These are phyloP conservation scores for Oxyruncus cristatus DNA, from an alignment of 2,113 vertebrate genomes.

Conservation along the genomic window DNA sequence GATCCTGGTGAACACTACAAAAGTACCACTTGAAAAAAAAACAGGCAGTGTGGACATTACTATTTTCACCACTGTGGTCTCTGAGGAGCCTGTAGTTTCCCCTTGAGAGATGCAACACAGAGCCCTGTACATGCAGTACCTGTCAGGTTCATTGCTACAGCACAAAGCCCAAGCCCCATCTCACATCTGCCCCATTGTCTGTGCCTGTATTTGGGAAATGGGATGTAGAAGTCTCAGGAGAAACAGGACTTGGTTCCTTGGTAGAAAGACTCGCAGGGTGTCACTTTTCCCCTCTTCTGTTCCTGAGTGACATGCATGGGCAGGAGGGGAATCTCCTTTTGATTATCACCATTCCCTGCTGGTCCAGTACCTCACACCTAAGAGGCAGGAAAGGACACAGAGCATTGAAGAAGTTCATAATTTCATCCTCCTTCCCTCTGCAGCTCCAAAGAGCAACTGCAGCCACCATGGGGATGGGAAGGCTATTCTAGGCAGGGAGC, in stretches of 20 bases:
- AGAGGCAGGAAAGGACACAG: neutral
- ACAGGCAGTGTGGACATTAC: neutral
- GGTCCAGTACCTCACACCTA: neutral
- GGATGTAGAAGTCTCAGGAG: neutral
- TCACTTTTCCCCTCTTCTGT: neutral
- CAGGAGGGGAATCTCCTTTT: neutral
- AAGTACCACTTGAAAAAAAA: neutral
- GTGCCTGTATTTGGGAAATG: neutral
- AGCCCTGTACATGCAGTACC: neutral
- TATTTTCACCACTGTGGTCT: neutral
- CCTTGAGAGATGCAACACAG: neutral
- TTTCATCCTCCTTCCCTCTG: neutral
- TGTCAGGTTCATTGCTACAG: neutral
- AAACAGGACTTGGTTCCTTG: neutral
- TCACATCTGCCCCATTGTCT: neutral
- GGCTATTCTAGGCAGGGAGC: neutral
- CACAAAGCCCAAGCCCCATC: neutral
- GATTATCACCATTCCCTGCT: neutral
- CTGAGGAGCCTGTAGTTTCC: neutral
- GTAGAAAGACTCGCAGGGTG: neutral
- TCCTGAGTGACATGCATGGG: neutral
- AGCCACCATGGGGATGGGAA: rapidly evolving
- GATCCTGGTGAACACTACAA: neutral
- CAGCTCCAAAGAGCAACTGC: neutral
- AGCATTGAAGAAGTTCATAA: neutral